Conservation (phyloP, 2,888 invertebrate genomes). For the Cecidostiba fungosa region DNA sequence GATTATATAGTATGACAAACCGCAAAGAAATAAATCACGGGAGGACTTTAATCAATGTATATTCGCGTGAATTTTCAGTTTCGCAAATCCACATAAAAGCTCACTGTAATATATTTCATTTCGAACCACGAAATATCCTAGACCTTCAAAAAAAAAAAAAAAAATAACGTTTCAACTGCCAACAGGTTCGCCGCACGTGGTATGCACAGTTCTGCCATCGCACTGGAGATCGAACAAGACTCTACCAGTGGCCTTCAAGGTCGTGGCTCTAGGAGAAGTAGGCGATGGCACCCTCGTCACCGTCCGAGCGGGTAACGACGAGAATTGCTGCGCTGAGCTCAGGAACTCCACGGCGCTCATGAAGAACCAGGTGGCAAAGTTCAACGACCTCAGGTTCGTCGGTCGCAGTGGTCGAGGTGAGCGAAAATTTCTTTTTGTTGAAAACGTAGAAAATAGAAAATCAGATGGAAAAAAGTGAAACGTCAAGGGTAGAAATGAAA, state of each 20-base stretch:
- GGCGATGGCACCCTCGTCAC: constrained; percentile 98
- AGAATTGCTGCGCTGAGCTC: constrained; percentile 97
- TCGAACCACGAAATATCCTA: no score
- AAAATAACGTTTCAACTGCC: not conserved
- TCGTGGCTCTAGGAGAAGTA: constrained; percentile 96
- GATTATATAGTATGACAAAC: not conserved
- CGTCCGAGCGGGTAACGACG: constrained; percentile 98
- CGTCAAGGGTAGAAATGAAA: constrained; percentile 2
- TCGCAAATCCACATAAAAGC: no score
- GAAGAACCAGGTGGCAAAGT: constrained; percentile 99
- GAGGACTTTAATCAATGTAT: not conserved
- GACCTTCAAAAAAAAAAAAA: no score
- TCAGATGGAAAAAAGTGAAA: not conserved
- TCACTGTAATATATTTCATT: no score
- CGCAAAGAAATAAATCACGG: not conserved
- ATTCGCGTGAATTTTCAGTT: not conserved
- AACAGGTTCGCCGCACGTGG: constrained; percentile 91
- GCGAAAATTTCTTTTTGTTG: no score
- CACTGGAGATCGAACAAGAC: constrained; percentile 99
- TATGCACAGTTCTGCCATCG: constrained; percentile 96
- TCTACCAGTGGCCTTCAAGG: constrained; percentile 97
- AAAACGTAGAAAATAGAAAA: no score
- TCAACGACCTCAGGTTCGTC: constrained; percentile 98
- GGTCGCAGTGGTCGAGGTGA: constrained; percentile 99
- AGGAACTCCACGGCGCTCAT: constrained; percentile 97